Percentiles rank a stretch among this genome's conserved stretches.
Evolutionary conservation across 2,888 invertebrate genomes (phyloP).

Genomic region (Entomobrya proxima): DNA sequence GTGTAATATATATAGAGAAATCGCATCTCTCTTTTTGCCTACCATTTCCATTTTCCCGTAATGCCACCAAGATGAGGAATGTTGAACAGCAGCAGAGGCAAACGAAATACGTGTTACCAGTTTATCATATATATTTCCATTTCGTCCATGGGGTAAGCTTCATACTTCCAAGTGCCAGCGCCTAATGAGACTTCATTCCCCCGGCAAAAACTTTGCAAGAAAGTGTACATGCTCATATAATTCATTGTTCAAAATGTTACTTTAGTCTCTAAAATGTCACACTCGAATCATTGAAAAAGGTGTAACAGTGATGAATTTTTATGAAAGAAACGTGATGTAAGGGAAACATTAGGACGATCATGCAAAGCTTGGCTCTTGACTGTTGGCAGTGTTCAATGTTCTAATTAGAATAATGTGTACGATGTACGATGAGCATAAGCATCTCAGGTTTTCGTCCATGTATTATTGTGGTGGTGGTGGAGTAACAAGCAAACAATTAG

Average conservation of each 20-base stretch:
- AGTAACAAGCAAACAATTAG: constrained; percentile 13
- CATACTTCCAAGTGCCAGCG: constrained; percentile 8
- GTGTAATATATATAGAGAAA: neutral
- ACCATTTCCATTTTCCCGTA: neutral
- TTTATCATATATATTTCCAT: no score
- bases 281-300: no score
- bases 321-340: no score
- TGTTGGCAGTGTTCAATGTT: neutral
- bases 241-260: neutral
- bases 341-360: no score
- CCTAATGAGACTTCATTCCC: constrained; percentile 42
- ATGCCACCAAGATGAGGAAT: neutral
- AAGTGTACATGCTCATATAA: neutral
- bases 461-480: neutral
- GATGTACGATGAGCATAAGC: neutral
- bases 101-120: constrained; percentile 45
- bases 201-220: constrained; percentile 5
- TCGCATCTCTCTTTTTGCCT: neutral
- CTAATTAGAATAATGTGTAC: neutral
- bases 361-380: no score
- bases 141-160: constrained; percentile 15
- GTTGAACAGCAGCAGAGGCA: neutral
- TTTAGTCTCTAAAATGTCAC: no score
- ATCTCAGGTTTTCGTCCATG: neutral
- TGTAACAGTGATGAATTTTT: no score